Evolutionary conservation across 2,888 invertebrate genomes (phyloP).

Genomic region (Brenthis ino): DNA sequence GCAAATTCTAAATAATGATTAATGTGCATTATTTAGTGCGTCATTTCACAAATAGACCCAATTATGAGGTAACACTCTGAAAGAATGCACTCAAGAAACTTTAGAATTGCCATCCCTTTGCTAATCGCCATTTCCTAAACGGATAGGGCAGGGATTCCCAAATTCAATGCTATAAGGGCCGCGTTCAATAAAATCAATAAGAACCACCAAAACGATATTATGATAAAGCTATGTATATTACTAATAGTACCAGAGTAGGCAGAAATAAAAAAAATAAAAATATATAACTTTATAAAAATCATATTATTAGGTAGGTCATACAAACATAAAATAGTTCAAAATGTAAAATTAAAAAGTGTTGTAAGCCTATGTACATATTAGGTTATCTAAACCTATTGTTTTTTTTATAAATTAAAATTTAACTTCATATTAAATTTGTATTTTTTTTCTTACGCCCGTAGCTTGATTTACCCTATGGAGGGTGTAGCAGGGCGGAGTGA

Average conservation of each 20-base stretch:
- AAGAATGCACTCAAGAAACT: slow-evolving; percentile 47
- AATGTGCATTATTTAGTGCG: slow-evolving; percentile 27
- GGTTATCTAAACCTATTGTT: neutral
- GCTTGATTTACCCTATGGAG: neutral
- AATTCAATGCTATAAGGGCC: neutral
- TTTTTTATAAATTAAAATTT: neutral
- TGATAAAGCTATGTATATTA: no score
- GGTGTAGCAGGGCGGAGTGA: slow-evolving; percentile 54
- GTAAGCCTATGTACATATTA: no score
- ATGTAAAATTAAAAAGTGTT: no score
- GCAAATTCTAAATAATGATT: slow-evolving; percentile 24
- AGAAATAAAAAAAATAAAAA: no score
- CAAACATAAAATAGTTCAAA: no score
- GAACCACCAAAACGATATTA: no score
- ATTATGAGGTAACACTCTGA: slow-evolving; percentile 46
- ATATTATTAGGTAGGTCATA: no score
- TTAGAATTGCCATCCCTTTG: slow-evolving; percentile 22
- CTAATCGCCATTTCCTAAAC: slow-evolving; percentile 6
- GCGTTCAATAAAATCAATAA: neutral
- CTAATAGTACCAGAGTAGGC: no score
- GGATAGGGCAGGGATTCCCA: slow-evolving; percentile 8
- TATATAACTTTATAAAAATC: no score
- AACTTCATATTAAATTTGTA: neutral
- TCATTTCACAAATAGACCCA: slow-evolving; percentile 39
- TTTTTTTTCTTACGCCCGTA: neutral